These are phyloP conservation scores for Protonemura montana DNA, from an alignment of 2,888 invertebrate genomes.

Conservation along the genomic window DNA sequence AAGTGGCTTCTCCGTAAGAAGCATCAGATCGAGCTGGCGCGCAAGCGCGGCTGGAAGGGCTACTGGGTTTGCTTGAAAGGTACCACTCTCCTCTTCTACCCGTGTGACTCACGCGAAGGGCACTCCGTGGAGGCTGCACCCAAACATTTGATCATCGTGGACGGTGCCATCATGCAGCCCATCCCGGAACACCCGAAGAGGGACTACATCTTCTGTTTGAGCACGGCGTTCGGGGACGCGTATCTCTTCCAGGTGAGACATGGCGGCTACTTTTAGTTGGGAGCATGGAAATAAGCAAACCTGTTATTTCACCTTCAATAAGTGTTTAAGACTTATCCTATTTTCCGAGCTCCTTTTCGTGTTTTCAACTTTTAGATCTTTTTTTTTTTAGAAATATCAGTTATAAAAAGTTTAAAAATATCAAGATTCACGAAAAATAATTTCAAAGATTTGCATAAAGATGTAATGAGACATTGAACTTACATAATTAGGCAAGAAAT, in stretches of 20 bases:
- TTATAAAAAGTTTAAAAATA: too few relatives aligned
- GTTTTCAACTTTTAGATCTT: too few relatives aligned
- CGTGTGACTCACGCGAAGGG: slow-evolving; percentile 91
- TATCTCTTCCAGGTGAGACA: slow-evolving; percentile 88
- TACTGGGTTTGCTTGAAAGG: slow-evolving; percentile 99
- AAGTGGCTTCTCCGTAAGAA: slow-evolving; percentile 97
- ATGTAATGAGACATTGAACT: too few relatives aligned
- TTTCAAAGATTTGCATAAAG: too few relatives aligned
- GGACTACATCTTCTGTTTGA: slow-evolving; percentile 97
- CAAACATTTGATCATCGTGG: slow-evolving; percentile 94
- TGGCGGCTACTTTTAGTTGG: too few relatives aligned
- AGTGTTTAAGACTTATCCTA: too few relatives aligned
- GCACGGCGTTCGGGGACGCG: slow-evolving; percentile 97
- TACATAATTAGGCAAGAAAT: too few relatives aligned
- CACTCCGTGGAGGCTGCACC: slow-evolving; percentile 91
- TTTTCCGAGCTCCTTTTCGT: too few relatives aligned
- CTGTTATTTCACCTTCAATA: too few relatives aligned
- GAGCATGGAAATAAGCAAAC: too few relatives aligned
- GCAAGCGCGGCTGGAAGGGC: slow-evolving; percentile 97
- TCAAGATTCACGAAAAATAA: too few relatives aligned
- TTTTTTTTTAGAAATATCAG: too few relatives aligned
- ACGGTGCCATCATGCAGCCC: slow-evolving; percentile 97
- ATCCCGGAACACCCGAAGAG: slow-evolving; percentile 99
- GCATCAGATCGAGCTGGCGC: slow-evolving; percentile 94
- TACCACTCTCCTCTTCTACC: slow-evolving; percentile 94